Evolutionary conservation across 2,797 vertebrate genomes (phyloP), one percentile per base, ranked within the genome.

Genomic region (Neopelma chrysocephalum): DNA sequence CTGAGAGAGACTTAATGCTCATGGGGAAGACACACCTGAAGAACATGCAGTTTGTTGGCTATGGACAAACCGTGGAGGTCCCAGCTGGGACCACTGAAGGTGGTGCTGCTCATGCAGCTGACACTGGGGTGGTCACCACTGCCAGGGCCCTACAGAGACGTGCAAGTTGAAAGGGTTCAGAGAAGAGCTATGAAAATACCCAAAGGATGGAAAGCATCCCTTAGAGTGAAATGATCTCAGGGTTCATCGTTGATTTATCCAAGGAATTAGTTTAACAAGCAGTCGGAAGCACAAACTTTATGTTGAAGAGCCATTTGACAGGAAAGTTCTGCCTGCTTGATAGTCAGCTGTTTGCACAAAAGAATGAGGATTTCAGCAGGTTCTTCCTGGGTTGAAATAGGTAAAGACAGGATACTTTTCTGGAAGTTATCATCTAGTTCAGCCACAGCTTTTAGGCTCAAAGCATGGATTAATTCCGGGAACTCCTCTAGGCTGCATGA

Each of bases 91-190:
- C 48, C 31, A n/a, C 18, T 25, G 70, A 23, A 51, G 56, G 57
- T n/a, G 23, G 10, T 73, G 38, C 60, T 61, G 60, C 38, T 38
- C 17, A 1, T n/a, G 62, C 21, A 65, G 26, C 51, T 34, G 4
- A 26, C 0, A 3, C 32, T 4, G 31, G 20, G 40, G 31, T 3
- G 3, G 12, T 51, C 7, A 2, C 43, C 29, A 5, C 18, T 69
- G 50, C 45, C 75, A 43, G 26, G 34, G 43, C 34, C 40, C 54
- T 29, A 43, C 29, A 32, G 40, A 65, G 45, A 45, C 12, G 15
- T 0, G 9, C 40, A 22, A 42, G 64, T 51, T 60, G 48, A 51
- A 73, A 53, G 34, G 43, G 47, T 50, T 75, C 13, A 19, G 58
- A 64, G 68, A 58, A 72, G 53, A 83, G 64, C 34, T 60, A 11